phyloP scores from a whole-genome alignment of 2,888 invertebrate genomes.

The Eueremaeus valkanovi region DNA sequence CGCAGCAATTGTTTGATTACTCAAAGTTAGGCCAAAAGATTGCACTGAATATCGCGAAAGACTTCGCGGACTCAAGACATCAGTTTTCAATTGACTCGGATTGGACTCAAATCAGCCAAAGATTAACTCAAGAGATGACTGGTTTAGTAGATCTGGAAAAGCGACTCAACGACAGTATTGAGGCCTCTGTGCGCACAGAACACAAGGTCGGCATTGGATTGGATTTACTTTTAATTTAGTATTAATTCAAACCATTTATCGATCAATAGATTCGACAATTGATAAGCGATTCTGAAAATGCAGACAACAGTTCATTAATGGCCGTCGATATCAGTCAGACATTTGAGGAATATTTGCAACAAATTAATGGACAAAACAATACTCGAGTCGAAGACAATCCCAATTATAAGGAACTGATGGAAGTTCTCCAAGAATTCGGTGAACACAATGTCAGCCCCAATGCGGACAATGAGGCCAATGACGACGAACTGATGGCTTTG shows the following conservation, averaged over 20 bases:
- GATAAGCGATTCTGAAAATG: not conserved
- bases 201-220: not conserved
- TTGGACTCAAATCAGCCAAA: not conserved
- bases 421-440: not conserved
- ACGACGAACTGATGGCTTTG: conserved; percentile 41
- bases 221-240: not conserved
- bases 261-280: not conserved
- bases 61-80: conserved; percentile 2
- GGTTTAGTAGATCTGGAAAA: not conserved
- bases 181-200: not conserved
- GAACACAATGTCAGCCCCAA: too few species aligned
- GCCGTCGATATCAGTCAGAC: not conserved
- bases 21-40: not conserved
- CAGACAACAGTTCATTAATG: not conserved
- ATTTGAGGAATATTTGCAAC: not conserved
- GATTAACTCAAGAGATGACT: not conserved
- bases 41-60: not conserved
- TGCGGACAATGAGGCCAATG: not conserved
- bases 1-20: conserved; percentile 16
- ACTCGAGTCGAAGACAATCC: not conserved
- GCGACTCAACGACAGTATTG: not conserved
- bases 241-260: not conserved
- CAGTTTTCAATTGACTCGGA: not conserved
- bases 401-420: not conserved
- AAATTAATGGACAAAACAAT: not conserved